phyloP scores from a whole-genome alignment of 2,797 vertebrate genomes.

The Mormyrus proboscirostris region DNA sequence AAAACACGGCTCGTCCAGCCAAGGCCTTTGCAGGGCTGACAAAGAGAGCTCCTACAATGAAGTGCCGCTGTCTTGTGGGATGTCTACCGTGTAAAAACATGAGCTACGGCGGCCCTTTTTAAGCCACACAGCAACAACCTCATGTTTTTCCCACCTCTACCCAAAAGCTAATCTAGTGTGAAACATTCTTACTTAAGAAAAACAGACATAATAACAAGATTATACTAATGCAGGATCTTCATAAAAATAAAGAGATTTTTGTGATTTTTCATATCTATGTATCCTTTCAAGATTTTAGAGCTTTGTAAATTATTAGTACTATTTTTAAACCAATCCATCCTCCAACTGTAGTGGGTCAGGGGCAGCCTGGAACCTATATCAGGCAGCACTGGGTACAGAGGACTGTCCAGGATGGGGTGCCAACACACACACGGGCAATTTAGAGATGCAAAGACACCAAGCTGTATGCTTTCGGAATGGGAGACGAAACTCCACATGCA shows the following conservation, averaged over 20 bases:
- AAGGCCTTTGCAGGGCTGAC: not conserved
- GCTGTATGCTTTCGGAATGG: not conserved
- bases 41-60: not conserved
- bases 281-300: not conserved
- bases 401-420: not conserved
- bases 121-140: not conserved
- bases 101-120: not conserved
- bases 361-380: not conserved
- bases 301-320: not conserved
- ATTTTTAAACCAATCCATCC: not conserved
- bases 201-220: not conserved
- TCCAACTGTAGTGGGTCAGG: not conserved
- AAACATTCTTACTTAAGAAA: not conserved
- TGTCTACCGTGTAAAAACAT: not conserved
- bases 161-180: not conserved
- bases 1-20: constrained; percentile 32
- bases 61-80: not conserved
- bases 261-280: not conserved
- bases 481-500: not conserved
- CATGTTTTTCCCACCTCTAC: not conserved
- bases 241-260: not conserved
- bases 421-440: not conserved
- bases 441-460: not conserved
- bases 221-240: not conserved
- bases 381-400: not conserved